Evolutionary conservation across 1,140 invertebrate species (phyloP).

Genomic region (Eriosoma lanigerum): DNA sequence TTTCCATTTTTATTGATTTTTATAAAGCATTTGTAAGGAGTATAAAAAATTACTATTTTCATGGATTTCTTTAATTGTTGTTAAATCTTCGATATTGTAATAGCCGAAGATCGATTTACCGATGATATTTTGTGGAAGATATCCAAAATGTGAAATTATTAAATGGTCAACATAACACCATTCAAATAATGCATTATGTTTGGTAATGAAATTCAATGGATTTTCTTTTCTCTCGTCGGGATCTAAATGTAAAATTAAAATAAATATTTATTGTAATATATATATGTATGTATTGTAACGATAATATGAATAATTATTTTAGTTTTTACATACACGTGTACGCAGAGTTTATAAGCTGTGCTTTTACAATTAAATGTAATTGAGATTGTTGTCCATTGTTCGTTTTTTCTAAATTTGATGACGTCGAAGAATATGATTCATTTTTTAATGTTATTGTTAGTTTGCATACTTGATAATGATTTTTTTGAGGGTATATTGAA

Average conservation of each 20-base stretch:
- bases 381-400: neutral
- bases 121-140: slow-evolving; percentile 84
- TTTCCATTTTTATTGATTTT: neutral
- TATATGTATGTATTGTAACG: neutral
- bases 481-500: slow-evolving; percentile 64
- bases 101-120: slow-evolving; percentile 80
- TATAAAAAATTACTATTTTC: slow-evolving; percentile 71
- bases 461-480: slow-evolving; percentile 72
- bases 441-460: slow-evolving; percentile 71
- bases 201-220: slow-evolving; percentile 71
- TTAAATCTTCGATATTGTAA: slow-evolving; percentile 84
- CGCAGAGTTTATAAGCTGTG: slow-evolving; percentile 53
- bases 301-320: too few relatives aligned
- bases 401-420: neutral
- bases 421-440: slow-evolving; percentile 57
- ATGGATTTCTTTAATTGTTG: slow-evolving; percentile 78
- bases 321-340: slow-evolving; percentile 55
- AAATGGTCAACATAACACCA: slow-evolving; percentile 69
- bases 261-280: neutral
- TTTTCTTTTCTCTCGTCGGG: slow-evolving; percentile 53
- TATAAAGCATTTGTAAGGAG: too few relatives aligned
- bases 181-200: slow-evolving; percentile 73
- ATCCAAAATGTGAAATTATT: slow-evolving; percentile 79
- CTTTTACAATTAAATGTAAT: slow-evolving; percentile 39
- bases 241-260: slow-evolving; percentile 24